A percentile compares a stretch with the other conserved stretches of the same genome.
Evolutionary conservation across 2,113 vertebrate species (phyloP).

Genomic region (Lycaon pictus): DNA sequence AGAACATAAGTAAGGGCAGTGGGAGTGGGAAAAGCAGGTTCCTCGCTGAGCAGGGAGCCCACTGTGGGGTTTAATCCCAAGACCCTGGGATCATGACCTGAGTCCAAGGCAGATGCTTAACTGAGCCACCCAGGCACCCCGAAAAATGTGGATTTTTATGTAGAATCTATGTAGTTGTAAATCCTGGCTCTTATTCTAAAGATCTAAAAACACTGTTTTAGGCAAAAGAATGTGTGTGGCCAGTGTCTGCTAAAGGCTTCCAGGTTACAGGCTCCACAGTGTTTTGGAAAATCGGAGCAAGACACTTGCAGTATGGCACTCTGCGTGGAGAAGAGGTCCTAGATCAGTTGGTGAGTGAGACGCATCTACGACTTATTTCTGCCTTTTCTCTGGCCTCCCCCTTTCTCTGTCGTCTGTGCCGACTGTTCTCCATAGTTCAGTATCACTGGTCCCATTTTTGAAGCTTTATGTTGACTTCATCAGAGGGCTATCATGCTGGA

Average conservation of each 20-base stretch:
- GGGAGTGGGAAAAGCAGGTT: too few species aligned
- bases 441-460: background rate
- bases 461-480: background rate
- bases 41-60: too few species aligned
- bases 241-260: background rate
- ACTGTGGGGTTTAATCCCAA: too few species aligned
- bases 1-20: too few species aligned
- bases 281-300: background rate
- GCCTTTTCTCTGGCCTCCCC: background rate
- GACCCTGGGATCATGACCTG: too few species aligned
- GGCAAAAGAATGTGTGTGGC: background rate
- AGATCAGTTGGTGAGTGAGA: background rate
- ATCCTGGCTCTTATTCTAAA: background rate
- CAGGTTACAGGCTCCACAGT: background rate
- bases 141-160: background rate
- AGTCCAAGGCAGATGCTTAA: too few species aligned
- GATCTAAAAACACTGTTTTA: background rate
- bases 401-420: background rate
- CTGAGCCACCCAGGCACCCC: background rate
- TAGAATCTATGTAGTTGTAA: background rate
- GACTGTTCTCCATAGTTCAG: background rate
- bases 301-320: background rate
- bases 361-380: background rate
- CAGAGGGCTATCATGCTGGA: background rate
- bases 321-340: background rate